A percentile compares a stretch with the other conserved stretches of the same genome.
Evolutionary conservation across 2,888 invertebrate species (phyloP).

Genomic region (Schizotus pectinicornis): DNA sequence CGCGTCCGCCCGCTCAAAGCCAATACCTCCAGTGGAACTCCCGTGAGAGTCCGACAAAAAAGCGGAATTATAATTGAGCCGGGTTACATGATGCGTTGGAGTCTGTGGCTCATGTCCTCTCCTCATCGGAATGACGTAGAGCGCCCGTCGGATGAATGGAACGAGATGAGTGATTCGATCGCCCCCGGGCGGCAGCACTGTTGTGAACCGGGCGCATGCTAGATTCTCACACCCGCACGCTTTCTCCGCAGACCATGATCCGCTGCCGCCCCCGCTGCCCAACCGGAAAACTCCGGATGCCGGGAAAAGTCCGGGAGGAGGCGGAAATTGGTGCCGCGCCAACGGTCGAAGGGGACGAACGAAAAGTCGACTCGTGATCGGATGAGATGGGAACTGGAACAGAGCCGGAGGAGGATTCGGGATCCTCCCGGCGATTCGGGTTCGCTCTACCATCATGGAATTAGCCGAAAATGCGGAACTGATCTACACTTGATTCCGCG

Average conservation of each 20-base stretch:
- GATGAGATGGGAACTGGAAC: constrained; percentile 56
- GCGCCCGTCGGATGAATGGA: constrained; percentile 24
- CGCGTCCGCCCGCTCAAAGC: no score
- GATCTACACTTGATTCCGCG: constrained; percentile 29
- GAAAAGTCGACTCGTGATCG: constrained; percentile 51
- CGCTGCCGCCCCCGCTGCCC: constrained; percentile 12
- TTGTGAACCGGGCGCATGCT: constrained; percentile 56
- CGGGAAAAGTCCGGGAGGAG: background rate
- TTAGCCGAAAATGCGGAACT: constrained; percentile 54
- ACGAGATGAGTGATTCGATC: constrained; percentile 31
- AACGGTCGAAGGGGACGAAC: constrained; percentile 5
- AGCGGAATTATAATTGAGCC: constrained; percentile 7
- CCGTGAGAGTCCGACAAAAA: background rate
- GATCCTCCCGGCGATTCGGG: constrained; percentile 48
- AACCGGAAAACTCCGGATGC: background rate
- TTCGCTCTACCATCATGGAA: constrained; percentile 42
- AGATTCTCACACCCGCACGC: constrained; percentile 58
- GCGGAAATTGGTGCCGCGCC: background rate
- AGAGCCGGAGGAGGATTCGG: constrained; percentile 45
- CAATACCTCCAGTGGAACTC: no score
- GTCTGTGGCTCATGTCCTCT: background rate
- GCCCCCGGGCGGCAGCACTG: constrained; percentile 51
- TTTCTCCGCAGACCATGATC: constrained; percentile 39
- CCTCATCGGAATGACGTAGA: constrained; percentile 17
- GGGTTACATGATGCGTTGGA: constrained; percentile 4